phyloP scores from a whole-genome alignment of 1,140 invertebrate genomes.

The Camponotus pennsylvanicus region DNA sequence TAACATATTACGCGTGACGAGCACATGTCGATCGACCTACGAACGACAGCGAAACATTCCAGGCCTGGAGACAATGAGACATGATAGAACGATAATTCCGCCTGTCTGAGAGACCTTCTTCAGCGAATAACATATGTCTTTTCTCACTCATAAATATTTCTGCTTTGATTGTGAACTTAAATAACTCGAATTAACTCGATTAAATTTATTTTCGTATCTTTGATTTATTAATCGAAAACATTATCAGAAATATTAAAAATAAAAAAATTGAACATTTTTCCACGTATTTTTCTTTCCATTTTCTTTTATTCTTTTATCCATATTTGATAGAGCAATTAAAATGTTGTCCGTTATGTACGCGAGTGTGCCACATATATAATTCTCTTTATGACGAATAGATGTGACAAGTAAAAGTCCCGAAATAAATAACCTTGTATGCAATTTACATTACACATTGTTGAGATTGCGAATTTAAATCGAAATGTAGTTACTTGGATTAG shows the following conservation, averaged over 20 bases:
- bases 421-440: not conserved
- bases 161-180: not conserved
- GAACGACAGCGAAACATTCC: constrained; percentile 59
- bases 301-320: not conserved
- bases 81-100: constrained; percentile 18
- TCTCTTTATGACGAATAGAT: not conserved
- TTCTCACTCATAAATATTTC: not conserved
- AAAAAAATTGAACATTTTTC: too few species aligned
- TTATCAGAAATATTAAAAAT: not conserved
- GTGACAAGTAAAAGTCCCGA: not conserved
- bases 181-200: too few species aligned
- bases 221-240: not conserved
- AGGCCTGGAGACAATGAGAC: constrained; percentile 47
- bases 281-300: not conserved
- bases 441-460: constrained; percentile 24
- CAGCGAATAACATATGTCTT: not conserved
- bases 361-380: not conserved
- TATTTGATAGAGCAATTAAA: not conserved
- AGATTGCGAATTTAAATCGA: constrained; percentile 25
- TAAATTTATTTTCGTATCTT: not conserved
- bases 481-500: not conserved
- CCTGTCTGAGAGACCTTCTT: not conserved
- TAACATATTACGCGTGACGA: constrained; percentile 68
- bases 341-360: not conserved
- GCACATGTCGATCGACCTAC: constrained; percentile 65